phyloP scores from a whole-genome alignment of 2,113 vertebrate species.

The Zosterops hypoxanthus region DNA sequence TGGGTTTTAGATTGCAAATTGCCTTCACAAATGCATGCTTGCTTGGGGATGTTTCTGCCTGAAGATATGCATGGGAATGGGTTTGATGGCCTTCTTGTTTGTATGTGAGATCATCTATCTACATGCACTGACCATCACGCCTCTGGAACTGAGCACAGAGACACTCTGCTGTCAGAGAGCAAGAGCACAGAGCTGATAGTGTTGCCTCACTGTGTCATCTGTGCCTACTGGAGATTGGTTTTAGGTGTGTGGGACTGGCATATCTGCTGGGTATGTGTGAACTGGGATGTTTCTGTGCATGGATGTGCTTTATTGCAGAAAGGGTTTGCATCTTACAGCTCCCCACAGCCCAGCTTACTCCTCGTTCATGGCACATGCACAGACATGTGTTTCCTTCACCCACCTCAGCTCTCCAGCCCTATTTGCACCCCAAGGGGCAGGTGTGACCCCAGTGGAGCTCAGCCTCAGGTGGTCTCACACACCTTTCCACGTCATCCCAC shows the following conservation, averaged over 20 bases:
- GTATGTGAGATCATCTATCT: fast-evolving
- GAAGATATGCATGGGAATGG: not conserved
- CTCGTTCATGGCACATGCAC: fast-evolving
- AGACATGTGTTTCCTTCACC: not conserved
- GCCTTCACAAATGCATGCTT: not conserved
- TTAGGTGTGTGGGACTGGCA: not conserved
- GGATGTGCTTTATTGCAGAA: not conserved
- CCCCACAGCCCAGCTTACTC: not conserved
- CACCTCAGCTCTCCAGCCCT: not conserved
- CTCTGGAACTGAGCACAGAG: not conserved
- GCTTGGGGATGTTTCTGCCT: not conserved
- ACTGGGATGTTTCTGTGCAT: not conserved
- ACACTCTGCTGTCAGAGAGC: not conserved
- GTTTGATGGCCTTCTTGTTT: not conserved
- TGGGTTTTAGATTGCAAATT: not conserved
- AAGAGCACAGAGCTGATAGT: not conserved
- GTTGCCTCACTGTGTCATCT: not conserved
- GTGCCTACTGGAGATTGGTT: not conserved
- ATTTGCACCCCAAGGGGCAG: no score
- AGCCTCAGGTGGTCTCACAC: not conserved
- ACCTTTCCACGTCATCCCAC: no score
- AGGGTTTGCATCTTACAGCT: not conserved
- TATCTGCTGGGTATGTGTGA: not conserved
- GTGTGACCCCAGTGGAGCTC: not conserved
- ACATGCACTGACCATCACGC: fast-evolving